A percentile compares a stretch with the other conserved stretches of the same genome.
Evolutionary conservation across 1,140 invertebrate species (phyloP).

Genomic region (Meloidogyne floridensis): DNA sequence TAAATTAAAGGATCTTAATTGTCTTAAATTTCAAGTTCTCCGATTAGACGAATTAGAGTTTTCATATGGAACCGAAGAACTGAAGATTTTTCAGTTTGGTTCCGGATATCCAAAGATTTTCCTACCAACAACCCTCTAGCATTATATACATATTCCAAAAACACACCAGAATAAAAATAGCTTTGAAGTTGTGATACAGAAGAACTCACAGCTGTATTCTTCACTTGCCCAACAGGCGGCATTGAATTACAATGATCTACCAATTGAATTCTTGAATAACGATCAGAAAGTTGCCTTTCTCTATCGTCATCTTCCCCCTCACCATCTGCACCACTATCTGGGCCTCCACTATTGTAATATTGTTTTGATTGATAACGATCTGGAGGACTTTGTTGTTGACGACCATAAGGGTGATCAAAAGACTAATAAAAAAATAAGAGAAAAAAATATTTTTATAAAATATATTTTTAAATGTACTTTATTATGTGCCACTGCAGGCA

Average conservation of each 20-base stretch:
- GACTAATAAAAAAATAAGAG: neutral
- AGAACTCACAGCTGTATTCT: neutral
- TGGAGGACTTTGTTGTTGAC: slow-evolving; percentile 12
- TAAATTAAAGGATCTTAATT: too few species aligned
- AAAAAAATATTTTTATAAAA: neutral
- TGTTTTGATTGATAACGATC: slow-evolving; percentile 16
- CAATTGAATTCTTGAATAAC: slow-evolving; percentile 30
- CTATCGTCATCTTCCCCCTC: slow-evolving; percentile 24
- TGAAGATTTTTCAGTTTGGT: too few species aligned
- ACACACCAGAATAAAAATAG: neutral
- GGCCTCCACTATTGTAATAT: slow-evolving; percentile 20
- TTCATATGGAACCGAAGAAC: too few species aligned
- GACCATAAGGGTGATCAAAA: slow-evolving; percentile 21
- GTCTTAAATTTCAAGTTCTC: too few species aligned
- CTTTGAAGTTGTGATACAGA: neutral
- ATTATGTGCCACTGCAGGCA: slow-evolving; percentile 28
- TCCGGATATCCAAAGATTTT: too few species aligned
- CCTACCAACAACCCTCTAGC: too few species aligned
- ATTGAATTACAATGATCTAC: slow-evolving; percentile 13
- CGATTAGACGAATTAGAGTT: too few species aligned
- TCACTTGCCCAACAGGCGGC: neutral
- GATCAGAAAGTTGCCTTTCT: slow-evolving; percentile 21
- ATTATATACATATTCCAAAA: neutral
- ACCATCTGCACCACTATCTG: slow-evolving; percentile 18
- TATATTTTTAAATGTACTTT: slow-evolving; percentile 18